phyloP scores from a whole-genome alignment of 1,140 invertebrate genomes.

The Bombus confusus region DNA sequence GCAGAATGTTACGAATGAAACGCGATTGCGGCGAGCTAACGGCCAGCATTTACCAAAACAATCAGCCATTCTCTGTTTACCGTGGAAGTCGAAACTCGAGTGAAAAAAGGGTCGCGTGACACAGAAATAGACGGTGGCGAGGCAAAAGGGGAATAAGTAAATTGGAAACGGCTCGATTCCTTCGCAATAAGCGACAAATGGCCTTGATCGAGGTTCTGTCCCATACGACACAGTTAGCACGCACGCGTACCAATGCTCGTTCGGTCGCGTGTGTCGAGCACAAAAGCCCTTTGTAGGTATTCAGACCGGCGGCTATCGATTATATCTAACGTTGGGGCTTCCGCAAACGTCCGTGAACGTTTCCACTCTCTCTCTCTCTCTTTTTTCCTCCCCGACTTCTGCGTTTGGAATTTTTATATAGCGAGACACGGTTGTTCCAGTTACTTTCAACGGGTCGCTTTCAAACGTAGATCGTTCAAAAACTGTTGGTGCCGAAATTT shows the following conservation, averaged over 20 bases:
- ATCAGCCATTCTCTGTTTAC: not conserved
- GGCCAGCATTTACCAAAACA: not conserved
- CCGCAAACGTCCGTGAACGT: constrained; percentile 17
- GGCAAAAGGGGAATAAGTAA: constrained; percentile 32
- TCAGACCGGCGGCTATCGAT: constrained; percentile 52
- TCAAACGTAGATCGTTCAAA: no score
- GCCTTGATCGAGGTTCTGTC: constrained; percentile 65
- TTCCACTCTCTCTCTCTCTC: not conserved
- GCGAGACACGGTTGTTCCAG: not conserved
- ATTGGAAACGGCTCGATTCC: constrained; percentile 62
- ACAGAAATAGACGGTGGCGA: not conserved
- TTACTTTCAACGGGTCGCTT: not conserved
- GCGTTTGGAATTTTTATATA: not conserved
- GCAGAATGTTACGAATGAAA: not conserved
- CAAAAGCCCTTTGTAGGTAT: constrained; percentile 40
- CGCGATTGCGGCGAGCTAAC: no score
- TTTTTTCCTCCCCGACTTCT: not conserved
- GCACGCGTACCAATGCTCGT: constrained; percentile 8
- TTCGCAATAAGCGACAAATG: constrained; percentile 63
- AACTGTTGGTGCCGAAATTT: not conserved
- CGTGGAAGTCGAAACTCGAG: not conserved
- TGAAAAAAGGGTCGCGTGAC: no score
- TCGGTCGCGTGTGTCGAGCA: constrained; percentile 19
- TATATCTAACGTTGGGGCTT: constrained; percentile 43
- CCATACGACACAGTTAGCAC: not conserved